Evolutionary conservation across 2,797 vertebrate genomes (phyloP).

Genomic region (Cyclura pinguis): DNA sequence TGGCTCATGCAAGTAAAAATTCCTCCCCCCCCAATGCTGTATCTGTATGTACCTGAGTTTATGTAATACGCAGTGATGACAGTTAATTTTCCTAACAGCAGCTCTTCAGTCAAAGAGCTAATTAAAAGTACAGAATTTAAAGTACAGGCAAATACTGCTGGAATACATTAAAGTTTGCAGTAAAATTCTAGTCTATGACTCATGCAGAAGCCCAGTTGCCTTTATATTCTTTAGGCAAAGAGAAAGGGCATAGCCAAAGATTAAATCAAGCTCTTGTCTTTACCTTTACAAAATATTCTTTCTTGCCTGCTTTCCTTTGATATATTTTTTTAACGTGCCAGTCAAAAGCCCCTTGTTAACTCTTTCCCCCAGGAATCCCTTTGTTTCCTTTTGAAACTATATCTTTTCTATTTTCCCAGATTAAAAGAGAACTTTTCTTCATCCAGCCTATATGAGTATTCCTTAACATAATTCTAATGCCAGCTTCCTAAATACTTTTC

Average conservation of each 20-base stretch:
- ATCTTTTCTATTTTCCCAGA: background rate
- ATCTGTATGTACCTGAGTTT: background rate
- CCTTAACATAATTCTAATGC: background rate
- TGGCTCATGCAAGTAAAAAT: background rate
- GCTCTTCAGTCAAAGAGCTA: slow-evolving; percentile 25
- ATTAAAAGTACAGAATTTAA: slow-evolving; percentile 31
- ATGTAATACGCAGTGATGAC: slow-evolving; percentile 1
- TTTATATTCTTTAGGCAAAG: slow-evolving; percentile 6
- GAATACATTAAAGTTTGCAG: slow-evolving; percentile 14
- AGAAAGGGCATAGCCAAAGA: background rate
- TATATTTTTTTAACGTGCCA: background rate
- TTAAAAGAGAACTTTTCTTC: background rate
- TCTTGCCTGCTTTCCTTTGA: background rate
- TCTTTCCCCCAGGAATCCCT: background rate
- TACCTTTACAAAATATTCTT: slow-evolving; percentile 18
- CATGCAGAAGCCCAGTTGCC: background rate
- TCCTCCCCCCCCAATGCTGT: background rate
- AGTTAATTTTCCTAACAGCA: background rate
- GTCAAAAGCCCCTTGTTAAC: background rate
- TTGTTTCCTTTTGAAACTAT: background rate
- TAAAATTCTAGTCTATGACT: background rate
- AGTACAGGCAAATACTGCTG: background rate
- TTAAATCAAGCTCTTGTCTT: slow-evolving; percentile 17
- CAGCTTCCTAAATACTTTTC: background rate
- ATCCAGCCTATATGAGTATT: background rate